Percentiles rank a stretch among this genome's conserved stretches.
Evolutionary conservation across 1,140 invertebrate species (phyloP).

Genomic region (Pseudomyrmex flavicornis): DNA sequence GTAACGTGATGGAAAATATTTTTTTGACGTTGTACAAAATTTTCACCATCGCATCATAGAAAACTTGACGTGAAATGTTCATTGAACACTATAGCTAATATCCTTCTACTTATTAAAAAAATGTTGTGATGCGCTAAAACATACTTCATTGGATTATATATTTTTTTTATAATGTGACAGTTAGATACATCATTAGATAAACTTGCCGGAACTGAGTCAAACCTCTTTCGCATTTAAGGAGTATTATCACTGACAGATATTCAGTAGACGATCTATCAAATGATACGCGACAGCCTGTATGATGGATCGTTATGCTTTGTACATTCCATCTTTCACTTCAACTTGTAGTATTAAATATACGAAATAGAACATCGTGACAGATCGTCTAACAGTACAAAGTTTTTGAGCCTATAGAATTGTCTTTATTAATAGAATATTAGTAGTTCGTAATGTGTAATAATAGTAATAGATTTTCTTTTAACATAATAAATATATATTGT

Average conservation of each 20-base stretch:
- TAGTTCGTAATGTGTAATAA: neutral
- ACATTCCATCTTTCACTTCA: conserved; percentile 21
- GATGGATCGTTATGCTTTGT: conserved; percentile 41
- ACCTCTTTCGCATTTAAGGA: conserved; percentile 41
- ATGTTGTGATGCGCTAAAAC: neutral
- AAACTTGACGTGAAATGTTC: neutral
- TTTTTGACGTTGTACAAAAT: conserved; percentile 24
- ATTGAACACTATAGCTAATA: neutral
- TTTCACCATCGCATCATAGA: neutral
- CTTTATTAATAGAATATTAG: neutral
- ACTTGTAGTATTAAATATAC: conserved; percentile 40
- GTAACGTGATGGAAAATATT: conserved; percentile 49
- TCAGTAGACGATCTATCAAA: conserved; percentile 53
- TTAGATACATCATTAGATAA: neutral
- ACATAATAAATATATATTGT: neutral
- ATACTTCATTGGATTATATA: neutral
- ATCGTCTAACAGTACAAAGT: conserved; percentile 24
- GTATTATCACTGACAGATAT: conserved; percentile 46
- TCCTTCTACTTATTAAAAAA: neutral
- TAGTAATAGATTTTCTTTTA: neutral
- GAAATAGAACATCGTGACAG: conserved; percentile 41
- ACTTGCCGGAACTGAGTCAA: conserved; percentile 27
- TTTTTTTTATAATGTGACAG: neutral
- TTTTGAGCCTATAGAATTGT: conserved; percentile 7
- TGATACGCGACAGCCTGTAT: conserved; percentile 39